These are phyloP conservation scores for Bryconaethiops microstoma DNA, from an alignment of 2,797 vertebrate genomes.

Conservation along the genomic window DNA sequence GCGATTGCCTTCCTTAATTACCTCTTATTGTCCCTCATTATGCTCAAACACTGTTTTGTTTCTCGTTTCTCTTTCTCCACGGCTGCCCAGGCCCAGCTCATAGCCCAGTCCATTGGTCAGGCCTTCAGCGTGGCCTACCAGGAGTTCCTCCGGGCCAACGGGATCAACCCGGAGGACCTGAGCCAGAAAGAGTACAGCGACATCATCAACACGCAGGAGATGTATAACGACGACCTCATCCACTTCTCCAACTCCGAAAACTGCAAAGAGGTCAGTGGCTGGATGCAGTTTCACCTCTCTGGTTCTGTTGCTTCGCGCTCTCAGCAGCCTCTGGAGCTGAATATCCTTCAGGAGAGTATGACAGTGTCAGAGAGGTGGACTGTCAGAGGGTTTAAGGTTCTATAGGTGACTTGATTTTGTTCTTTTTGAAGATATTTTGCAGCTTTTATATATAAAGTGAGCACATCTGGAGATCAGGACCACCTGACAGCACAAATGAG, in stretches of 20 bases:
- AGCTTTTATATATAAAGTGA: no score
- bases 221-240: slow-evolving; percentile 98
- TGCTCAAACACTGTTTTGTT: neutral
- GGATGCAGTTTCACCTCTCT: neutral
- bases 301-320: neutral
- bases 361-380: neutral
- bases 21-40: neutral
- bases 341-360: neutral
- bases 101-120: slow-evolving; percentile 97
- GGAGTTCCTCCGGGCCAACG: slow-evolving; percentile 95
- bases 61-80: neutral
- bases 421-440: neutral
- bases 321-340: neutral
- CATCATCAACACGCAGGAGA: slow-evolving; percentile 97
- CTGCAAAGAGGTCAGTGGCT: slow-evolving; percentile 90
- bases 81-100: slow-evolving; percentile 86
- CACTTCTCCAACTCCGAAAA: slow-evolving; percentile 99
- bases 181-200: slow-evolving; percentile 98
- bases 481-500: no score
- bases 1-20: neutral
- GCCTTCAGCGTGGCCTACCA: slow-evolving; percentile 97
- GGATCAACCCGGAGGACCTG: slow-evolving; percentile 95
- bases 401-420: neutral
- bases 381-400: neutral
- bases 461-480: no score